Evolutionary conservation across 2,113 vertebrate genomes (phyloP).

Genomic region (Sterrhoptilus dennistouni): DNA sequence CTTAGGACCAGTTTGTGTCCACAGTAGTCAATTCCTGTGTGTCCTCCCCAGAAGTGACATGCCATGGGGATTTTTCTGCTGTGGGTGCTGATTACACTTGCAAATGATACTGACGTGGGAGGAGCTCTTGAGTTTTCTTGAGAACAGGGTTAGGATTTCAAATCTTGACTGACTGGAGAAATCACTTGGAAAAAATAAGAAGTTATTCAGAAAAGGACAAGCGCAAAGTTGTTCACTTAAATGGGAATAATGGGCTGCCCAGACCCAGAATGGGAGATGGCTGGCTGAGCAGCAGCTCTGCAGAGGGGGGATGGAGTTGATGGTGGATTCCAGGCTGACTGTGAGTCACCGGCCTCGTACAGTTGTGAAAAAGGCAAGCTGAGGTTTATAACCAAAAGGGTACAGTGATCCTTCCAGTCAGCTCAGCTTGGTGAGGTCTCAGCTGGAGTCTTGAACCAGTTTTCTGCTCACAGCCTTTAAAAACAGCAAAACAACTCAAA

Average conservation of each 20-base stretch:
- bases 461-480: neutral
- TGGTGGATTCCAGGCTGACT: neutral
- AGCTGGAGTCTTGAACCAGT: slow-evolving; percentile 11
- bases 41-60: neutral
- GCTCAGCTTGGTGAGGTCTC: neutral
- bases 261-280: neutral
- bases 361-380: neutral
- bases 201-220: neutral
- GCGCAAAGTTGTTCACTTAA: neutral
- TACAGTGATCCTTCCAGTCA: neutral
- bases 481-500: neutral
- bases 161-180: neutral
- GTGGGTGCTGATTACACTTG: neutral
- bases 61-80: neutral
- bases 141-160: neutral
- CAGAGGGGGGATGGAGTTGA: neutral
- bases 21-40: neutral
- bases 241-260: neutral
- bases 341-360: neutral
- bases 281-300: neutral
- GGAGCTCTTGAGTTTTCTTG: neutral
- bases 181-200: neutral
- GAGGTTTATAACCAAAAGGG: neutral
- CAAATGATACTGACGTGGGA: neutral
- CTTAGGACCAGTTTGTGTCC: neutral